Percentiles rank a stretch among this genome's conserved stretches.
phyloP scores from a whole-genome alignment of 2,113 vertebrate species.

The Neodon shergylaensis region DNA sequence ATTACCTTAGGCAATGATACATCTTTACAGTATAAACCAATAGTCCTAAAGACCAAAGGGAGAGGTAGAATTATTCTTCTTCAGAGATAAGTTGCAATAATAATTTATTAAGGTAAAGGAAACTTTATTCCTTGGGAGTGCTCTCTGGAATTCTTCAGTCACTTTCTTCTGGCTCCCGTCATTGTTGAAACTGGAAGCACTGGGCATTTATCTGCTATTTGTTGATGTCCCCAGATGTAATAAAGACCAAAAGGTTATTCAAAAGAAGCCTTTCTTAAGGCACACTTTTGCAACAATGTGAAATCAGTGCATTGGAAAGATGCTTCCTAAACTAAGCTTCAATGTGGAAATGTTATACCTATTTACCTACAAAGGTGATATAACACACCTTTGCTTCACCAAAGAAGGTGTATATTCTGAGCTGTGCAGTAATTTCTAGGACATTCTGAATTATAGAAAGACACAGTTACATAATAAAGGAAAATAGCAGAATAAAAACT shows the following conservation, averaged over 20 bases:
- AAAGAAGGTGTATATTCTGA: neutral
- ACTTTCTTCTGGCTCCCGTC: too few relatives aligned
- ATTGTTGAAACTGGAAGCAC: neutral
- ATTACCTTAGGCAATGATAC: too few relatives aligned
- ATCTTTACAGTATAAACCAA: too few relatives aligned
- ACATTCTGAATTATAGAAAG: neutral
- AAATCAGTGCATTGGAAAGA: neutral
- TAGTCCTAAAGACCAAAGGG: neutral
- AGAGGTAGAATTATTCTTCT: neutral
- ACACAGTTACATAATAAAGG: neutral
- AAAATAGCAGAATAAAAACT: neutral
- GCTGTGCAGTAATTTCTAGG: neutral
- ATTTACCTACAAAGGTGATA: neutral
- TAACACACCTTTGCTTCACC: neutral
- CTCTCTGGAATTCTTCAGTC: neutral
- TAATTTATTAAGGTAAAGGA: neutral
- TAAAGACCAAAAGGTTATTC: neutral
- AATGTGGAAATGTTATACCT: neutral
- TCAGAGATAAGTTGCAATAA: neutral
- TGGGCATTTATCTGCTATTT: neutral
- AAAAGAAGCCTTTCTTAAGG: neutral
- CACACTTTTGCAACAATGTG: neutral
- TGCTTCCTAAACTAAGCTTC: neutral
- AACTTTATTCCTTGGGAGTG: neutral
- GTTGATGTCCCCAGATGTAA: neutral